Base-by-base conservation (phyloP, 1,140 invertebrate genomes). In the Drosophila mojavensis region DNA sequence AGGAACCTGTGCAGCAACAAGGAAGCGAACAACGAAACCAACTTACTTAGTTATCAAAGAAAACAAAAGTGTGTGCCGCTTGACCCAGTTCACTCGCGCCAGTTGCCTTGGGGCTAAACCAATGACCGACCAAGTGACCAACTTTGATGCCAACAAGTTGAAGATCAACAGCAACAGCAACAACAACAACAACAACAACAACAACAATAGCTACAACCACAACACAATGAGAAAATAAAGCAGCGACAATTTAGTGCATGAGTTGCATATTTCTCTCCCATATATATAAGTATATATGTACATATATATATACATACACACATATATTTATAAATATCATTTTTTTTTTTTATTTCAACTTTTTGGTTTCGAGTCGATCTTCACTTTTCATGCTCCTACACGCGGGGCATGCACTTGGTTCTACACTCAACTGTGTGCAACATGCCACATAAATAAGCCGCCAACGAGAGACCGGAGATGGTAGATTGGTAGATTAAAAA, bases 211-310 rank as follows among this genome's bases (percentile, higher is more conserved):
- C 39, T 7, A 41, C 39, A 9, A 41, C 39, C 5, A 11, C 39
- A 45, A 15, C 0, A 45, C 83, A 88, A 88, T 88, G 84, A 89
- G 84, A 86, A 86, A 83, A 86, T 86, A 86, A 86, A 86, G 79
- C 83, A 83, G 77, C 83, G 84, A 88, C 84, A 88, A 89, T 88
- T 88, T 88, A 88, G 79, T 89, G 83, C 83, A 88, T 88, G 83
- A 88, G 77, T 88, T 88, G 83, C 83, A 88, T 88, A 88, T 88
- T 88, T 83, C 69, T 17, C 17, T 24, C 6, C 15, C 17, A 9
- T 36, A 33, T 55, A 11, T 54, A n/a, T 3, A 24, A 24, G 20
- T 24, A 24, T 24, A 9, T 20, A 33, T 55, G 5, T 54, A n/a
- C 9, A 15, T 53, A 13, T 30, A 28, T 28, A 24, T 26, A 50